Evolutionary conservation across 1,140 invertebrate genomes (phyloP).

Genomic region (Cydia amplana): DNA sequence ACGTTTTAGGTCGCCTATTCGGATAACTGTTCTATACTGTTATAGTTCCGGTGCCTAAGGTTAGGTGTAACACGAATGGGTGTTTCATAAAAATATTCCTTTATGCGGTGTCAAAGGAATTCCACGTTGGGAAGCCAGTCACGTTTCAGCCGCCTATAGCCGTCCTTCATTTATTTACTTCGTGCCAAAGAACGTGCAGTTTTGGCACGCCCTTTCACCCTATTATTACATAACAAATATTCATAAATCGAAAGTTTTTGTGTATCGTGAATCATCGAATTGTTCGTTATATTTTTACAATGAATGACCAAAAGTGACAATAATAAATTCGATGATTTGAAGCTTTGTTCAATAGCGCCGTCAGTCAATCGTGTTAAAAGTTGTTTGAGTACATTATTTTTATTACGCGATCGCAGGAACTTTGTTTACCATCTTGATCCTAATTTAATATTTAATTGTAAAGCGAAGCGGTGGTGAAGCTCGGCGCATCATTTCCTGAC

Average conservation of each 20-base stretch:
- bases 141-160: slow-evolving; percentile 41
- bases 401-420: slow-evolving; percentile 5
- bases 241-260: slow-evolving; percentile 23
- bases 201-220: not conserved
- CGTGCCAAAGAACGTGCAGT: slow-evolving; percentile 10
- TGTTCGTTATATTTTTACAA: not conserved
- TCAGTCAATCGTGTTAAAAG: not conserved
- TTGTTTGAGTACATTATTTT: not conserved
- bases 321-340: not conserved
- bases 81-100: slow-evolving; percentile 36
- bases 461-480: slow-evolving; percentile 72
- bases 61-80: not conserved
- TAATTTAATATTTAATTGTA: slow-evolving; percentile 41
- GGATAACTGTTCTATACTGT: not conserved
- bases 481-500: slow-evolving; percentile 50
- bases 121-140: slow-evolving; percentile 39
- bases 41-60: not conserved
- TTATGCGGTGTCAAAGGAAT: slow-evolving; percentile 45
- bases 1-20: not conserved
- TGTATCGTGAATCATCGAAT: not conserved
- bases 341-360: not conserved
- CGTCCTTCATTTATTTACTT: slow-evolving; percentile 44
- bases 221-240: slow-evolving; percentile 31
- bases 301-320: not conserved
- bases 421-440: slow-evolving; percentile 42